These are phyloP conservation scores for Heliconius hewitsoni DNA, from an alignment of 1,140 invertebrate genomes.

Conservation along the genomic window DNA sequence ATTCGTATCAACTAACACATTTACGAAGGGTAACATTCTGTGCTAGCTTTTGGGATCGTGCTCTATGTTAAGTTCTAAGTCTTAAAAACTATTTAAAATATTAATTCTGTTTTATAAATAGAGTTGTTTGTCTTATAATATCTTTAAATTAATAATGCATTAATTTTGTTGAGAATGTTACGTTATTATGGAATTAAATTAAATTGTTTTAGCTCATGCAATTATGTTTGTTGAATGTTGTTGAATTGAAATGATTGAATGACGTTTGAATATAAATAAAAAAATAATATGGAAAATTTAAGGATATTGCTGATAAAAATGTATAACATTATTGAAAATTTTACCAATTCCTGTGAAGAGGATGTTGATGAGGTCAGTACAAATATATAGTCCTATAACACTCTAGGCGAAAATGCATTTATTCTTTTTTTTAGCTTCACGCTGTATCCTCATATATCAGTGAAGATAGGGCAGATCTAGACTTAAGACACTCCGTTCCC, in stretches of 20 bases:
- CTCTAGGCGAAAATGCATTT: no score
- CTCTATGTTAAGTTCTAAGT: conserved; percentile 30
- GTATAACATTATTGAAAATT: no score
- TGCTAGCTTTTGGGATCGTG: conserved; percentile 41
- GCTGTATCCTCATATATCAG: no score
- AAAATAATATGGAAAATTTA: no score
- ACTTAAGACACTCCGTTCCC: no score
- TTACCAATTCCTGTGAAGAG: no score
- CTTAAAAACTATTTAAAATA: conserved; percentile 1
- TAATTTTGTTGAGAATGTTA: not conserved
- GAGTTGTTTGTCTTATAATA: not conserved
- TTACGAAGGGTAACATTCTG: conserved; percentile 43
- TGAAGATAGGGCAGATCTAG: no score
- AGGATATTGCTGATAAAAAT: no score
- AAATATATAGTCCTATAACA: no score
- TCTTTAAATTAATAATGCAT: not conserved
- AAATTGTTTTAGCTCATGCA: not conserved
- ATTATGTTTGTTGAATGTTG: not conserved
- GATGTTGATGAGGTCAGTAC: no score
- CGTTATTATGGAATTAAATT: not conserved
- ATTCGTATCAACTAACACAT: conserved; percentile 61
- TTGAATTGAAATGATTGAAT: not conserved
- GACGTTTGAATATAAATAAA: no score
- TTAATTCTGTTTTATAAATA: conserved; percentile 4
- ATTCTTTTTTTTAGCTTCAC: no score